Evolutionary conservation across 2,888 invertebrate genomes (phyloP).

Genomic region (Conchocele bisecta): DNA sequence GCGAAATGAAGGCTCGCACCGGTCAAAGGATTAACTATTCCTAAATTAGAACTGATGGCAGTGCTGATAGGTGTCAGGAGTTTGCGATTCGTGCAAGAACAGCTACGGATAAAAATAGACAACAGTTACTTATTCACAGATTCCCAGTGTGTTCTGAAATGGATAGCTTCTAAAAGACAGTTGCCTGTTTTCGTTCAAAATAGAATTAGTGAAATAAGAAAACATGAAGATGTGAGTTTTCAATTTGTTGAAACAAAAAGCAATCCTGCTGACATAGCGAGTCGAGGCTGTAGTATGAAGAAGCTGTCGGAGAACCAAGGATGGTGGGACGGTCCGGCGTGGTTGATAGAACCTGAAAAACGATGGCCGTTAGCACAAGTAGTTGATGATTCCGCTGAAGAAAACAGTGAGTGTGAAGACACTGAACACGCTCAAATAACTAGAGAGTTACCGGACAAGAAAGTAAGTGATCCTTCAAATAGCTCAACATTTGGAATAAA

Average conservation of each 20-base stretch:
- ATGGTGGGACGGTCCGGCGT: background rate
- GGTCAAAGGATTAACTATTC: background rate
- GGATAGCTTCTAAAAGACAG: background rate
- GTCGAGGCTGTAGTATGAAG: background rate
- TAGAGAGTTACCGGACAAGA: no score
- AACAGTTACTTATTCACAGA: no score
- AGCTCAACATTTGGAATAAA: background rate
- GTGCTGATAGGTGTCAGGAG: background rate
- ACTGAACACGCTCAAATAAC: no score
- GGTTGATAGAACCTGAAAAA: background rate
- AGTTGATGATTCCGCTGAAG: no score
- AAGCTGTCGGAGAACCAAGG: background rate
- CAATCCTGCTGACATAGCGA: background rate
- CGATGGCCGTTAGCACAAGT: background rate
- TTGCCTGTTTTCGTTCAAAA: background rate
- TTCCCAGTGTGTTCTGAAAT: background rate
- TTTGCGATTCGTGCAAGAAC: background rate
- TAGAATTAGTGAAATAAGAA: background rate
- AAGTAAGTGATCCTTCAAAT: background rate
- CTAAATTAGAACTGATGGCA: background rate
- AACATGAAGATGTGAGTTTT: background rate
- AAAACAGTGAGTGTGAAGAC: no score
- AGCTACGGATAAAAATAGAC: background rate
- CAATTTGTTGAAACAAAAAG: no score
- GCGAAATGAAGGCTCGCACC: slow-evolving; percentile 9